Base-by-base conservation (phyloP, 2,888 invertebrate genomes). In the Chesias legatella region DNA sequence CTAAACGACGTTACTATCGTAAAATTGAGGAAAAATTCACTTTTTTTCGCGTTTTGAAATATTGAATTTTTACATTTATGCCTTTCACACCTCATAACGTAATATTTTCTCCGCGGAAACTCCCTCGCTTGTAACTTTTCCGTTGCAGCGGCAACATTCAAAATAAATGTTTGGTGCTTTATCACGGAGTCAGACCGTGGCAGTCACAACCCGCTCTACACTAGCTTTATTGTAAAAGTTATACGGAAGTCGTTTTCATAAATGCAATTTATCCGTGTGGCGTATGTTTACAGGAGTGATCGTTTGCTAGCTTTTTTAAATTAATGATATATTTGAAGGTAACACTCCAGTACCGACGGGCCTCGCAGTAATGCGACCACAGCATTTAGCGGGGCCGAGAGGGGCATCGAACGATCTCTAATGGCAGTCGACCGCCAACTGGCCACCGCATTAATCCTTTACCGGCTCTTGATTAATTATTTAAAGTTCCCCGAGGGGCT, bases 31-130 rank as follows among this genome's bases (percentile, higher is more conserved):
- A 5, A 73, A 75, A 83, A 79, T 77, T 75, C 56, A 69, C 73
- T 74, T 70, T 73, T n/a, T 70, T 77, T 68, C 60, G 60, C 67
- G 57, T 68, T 51, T 65, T 78, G 78, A 82, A 84, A 85, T 84
- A 85, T 88, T 84, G 83, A 85, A 82, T 84, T 83, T 85, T 85
- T 85, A 86, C 85, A 85, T 86, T 85, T 83, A 86, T 86, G 81
- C 77, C 73, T 81, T 86, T 86, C 73, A 86, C 88, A 86, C 85
- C 85, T 86, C 88, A 88, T 86, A 85, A 84, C 84, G 84, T 84
- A 85, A 86, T 86, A 85, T 84, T 82, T 52, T 86, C 80, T 82
- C 73, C 58, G 67, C 58, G 72, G 66, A 63, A 69, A 63, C 70
- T 72, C 76, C 73, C 79, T 70, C 74, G 69, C 67, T 58, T 58